Conservation (phyloP, 1,140 invertebrate species). For the Pogonomyrmex californicus region DNA sequence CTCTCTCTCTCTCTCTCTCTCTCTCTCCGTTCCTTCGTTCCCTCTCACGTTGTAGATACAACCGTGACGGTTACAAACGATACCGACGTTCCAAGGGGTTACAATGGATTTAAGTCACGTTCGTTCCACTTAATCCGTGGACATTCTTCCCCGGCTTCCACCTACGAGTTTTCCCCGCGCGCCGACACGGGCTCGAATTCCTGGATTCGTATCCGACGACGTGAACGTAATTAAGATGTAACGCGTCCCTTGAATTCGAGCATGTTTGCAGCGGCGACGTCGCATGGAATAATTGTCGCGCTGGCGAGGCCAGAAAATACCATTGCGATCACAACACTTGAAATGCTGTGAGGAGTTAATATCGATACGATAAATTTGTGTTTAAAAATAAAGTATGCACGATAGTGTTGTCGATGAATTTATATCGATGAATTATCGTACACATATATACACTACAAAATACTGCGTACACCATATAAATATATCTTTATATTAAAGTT, state of each 20-base stretch:
- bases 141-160: constrained; percentile 71
- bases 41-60: constrained; percentile 67
- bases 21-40: constrained; percentile 26
- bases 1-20: too few relatives aligned
- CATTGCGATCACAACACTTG: not conserved
- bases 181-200: constrained; percentile 54
- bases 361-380: constrained; percentile 6
- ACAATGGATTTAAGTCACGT: constrained; percentile 79
- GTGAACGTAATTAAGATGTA: constrained; percentile 69
- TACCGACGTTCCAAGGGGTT: constrained; percentile 71
- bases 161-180: constrained; percentile 54
- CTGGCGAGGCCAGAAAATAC: not conserved
- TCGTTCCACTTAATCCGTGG: constrained; percentile 72
- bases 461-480: not conserved
- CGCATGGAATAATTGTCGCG: constrained; percentile 52
- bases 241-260: constrained; percentile 58
- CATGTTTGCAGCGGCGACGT: constrained; percentile 17
- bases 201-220: constrained; percentile 65
- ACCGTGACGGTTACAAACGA: constrained; percentile 75
- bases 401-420: too few relatives aligned
- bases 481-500: not conserved
- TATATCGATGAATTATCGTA: not conserved
- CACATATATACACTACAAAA: not conserved
- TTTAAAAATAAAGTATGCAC: not conserved
- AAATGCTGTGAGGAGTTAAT: not conserved